A percentile compares a stretch with the other conserved stretches of the same genome.
These are phyloP conservation scores for Pandemis corylana DNA, from an alignment of 2,888 invertebrate genomes.

Conservation along the genomic window DNA sequence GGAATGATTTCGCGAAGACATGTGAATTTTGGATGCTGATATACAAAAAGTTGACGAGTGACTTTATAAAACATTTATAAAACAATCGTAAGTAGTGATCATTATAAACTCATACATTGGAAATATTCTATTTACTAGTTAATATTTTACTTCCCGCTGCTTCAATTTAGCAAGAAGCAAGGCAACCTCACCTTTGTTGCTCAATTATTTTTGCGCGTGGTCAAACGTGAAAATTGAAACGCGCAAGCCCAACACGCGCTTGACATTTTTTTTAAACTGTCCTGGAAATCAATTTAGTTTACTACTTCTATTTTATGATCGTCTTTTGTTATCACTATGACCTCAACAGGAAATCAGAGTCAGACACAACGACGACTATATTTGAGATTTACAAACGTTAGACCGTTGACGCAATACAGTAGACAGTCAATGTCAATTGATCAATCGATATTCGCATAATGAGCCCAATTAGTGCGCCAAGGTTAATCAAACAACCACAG, in stretches of 20 bases:
- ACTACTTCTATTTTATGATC: neutral
- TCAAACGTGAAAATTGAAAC: too few relatives aligned
- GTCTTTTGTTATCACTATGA: neutral
- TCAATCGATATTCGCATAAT: constrained; percentile 30
- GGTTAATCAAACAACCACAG: constrained; percentile 9
- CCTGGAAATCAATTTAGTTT: too few relatives aligned
- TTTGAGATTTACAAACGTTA: neutral
- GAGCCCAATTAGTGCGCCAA: constrained; percentile 24
- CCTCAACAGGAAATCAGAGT: neutral
- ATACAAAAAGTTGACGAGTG: neutral
- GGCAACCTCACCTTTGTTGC: too few relatives aligned
- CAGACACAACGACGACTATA: neutral
- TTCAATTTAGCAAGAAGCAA: too few relatives aligned
- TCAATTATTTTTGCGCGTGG: too few relatives aligned
- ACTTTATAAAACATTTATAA: neutral
- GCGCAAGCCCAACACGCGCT: neutral
- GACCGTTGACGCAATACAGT: constrained; percentile 12
- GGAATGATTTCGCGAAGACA: neutral
- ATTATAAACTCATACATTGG: too few relatives aligned
- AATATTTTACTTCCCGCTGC: too few relatives aligned
- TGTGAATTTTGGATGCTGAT: neutral
- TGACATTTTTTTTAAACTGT: too few relatives aligned
- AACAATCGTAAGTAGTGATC: neutral
- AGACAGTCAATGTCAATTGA: constrained; percentile 13
- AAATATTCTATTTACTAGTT: too few relatives aligned